These are phyloP conservation scores for Andricus curvator DNA, from an alignment of 2,888 invertebrate genomes.

Conservation along the genomic window DNA sequence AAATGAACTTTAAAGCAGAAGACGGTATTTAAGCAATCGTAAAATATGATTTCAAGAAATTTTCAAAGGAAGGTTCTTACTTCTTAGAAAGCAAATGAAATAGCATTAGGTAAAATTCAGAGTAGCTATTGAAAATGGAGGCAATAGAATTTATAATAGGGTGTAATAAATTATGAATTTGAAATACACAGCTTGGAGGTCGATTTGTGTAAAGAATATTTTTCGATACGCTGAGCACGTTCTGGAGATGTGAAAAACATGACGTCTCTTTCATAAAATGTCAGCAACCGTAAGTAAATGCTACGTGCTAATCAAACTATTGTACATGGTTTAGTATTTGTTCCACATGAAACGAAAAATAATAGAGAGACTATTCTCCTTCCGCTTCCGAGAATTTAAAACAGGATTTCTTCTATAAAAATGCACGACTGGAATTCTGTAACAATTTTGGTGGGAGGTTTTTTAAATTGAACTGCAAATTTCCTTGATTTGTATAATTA, in stretches of 20 bases:
- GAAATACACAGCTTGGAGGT: constrained; percentile 3
- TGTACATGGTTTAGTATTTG: background rate
- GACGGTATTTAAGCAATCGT: background rate
- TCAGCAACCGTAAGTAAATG: background rate
- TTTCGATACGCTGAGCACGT: constrained; percentile 30
- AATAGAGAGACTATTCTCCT: background rate
- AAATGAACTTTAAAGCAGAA: background rate
- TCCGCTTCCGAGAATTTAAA: background rate
- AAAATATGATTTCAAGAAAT: background rate
- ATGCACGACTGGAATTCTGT: background rate
- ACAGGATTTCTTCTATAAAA: background rate
- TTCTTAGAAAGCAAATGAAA: background rate
- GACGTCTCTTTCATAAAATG: constrained; percentile 23
- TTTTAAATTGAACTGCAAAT: background rate
- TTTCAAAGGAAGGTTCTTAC: background rate
- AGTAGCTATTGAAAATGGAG: background rate
- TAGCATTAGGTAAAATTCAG: background rate
- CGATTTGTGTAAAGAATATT: constrained; percentile 30
- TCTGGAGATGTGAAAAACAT: constrained; percentile 17
- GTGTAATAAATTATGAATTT: constrained; percentile 1
- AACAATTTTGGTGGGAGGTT: background rate
- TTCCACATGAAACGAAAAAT: background rate
- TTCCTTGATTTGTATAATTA: too few relatives aligned
- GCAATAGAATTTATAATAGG: constrained; percentile 15
- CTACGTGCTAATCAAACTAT: constrained; percentile 21